Percentiles rank a stretch among this genome's conserved stretches.
phyloP scores from a whole-genome alignment of 2,888 invertebrate genomes.

The Phoenoteleia sp. region DNA sequence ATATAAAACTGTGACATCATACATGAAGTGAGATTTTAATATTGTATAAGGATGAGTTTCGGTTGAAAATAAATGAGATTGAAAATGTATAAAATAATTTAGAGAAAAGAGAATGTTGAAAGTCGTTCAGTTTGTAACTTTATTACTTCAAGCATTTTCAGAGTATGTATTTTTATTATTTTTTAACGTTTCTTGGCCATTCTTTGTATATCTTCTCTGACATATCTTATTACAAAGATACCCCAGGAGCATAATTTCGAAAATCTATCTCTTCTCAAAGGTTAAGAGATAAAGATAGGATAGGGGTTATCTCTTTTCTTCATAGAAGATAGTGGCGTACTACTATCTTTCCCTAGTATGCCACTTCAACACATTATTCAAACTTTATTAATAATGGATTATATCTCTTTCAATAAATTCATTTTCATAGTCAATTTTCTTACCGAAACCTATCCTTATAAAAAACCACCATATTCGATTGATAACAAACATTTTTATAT shows the following conservation, averaged over 20 bases:
- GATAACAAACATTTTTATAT: no score
- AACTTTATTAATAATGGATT: not conserved
- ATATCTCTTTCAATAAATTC: not conserved
- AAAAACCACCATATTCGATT: no score
- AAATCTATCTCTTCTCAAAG: constrained; percentile 24
- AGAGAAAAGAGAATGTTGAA: no score
- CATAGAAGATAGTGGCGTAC: no score
- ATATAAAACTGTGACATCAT: no score
- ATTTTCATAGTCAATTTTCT: not conserved
- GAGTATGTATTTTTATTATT: not conserved
- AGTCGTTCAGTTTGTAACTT: no score
- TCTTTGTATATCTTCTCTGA: not conserved
- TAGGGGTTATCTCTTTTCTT: constrained; percentile 19
- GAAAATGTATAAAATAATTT: not conserved
- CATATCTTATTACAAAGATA: constrained; percentile 15
- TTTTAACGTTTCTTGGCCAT: not conserved
- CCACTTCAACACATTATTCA: constrained; percentile 9
- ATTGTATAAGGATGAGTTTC: not conserved
- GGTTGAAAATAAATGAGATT: not conserved
- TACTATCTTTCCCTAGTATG: constrained; percentile 10
- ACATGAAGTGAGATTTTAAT: not conserved
- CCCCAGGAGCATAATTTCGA: constrained; percentile 19
- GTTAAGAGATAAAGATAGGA: constrained; percentile 23
- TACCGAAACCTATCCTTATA: not conserved
- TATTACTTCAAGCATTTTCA: no score